A percentile compares a stretch with the other conserved stretches of the same genome.
Conservation (phyloP, 2,113 vertebrate genomes). For the Himantopus leucocephalus region DNA sequence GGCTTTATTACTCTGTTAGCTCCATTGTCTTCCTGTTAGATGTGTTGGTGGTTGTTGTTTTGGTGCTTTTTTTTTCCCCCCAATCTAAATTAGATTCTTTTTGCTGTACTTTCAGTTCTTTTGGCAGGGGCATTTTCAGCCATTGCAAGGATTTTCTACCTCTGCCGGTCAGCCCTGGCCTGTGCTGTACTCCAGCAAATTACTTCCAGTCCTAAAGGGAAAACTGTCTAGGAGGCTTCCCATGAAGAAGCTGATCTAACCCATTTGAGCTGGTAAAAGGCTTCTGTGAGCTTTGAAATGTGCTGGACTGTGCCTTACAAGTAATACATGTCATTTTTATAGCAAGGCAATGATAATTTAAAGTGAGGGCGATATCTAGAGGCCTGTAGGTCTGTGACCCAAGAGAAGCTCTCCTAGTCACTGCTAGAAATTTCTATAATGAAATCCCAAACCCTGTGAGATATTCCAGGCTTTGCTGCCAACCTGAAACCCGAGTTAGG, state of each 20-base stretch:
- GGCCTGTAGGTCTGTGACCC: background rate
- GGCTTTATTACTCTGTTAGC: background rate
- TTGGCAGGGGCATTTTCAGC: background rate
- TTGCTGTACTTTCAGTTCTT: background rate
- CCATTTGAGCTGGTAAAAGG: background rate
- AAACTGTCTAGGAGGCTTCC: background rate
- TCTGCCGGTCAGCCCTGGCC: background rate
- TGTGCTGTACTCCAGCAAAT: background rate
- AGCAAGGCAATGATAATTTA: background rate
- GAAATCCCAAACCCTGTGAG: constrained; percentile 38
- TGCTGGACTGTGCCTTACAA: background rate
- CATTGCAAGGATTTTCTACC: background rate
- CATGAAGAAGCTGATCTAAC: background rate
- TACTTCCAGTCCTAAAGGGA: background rate
- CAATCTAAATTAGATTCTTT: background rate
- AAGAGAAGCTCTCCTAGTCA: background rate
- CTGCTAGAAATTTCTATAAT: background rate
- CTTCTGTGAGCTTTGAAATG: background rate
- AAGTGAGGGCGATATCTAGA: background rate
- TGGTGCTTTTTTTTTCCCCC: background rate
- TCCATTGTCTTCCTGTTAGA: background rate
- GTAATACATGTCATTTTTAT: background rate
- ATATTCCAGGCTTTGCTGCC: constrained; percentile 19
- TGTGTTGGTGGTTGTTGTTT: background rate
- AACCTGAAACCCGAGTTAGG: constrained; percentile 42